Evolutionary conservation across 1,140 invertebrate genomes (phyloP).

Genomic region (Fopius arisanus): DNA sequence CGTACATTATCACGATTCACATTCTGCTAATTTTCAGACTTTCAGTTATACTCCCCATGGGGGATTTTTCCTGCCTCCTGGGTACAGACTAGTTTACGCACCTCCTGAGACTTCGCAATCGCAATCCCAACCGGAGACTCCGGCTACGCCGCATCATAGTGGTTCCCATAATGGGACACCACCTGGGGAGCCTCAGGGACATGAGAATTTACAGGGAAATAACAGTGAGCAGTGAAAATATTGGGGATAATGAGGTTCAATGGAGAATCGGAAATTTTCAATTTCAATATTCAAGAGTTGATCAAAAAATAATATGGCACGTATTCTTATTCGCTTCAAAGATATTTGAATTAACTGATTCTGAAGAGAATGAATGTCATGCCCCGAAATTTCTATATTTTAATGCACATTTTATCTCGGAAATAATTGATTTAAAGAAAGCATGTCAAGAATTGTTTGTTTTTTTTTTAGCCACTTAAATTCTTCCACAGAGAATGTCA

Average conservation of each 20-base stretch:
- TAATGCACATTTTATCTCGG: no score
- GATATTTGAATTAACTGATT: neutral
- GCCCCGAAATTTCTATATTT: no score
- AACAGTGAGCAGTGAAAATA: constrained; percentile 46
- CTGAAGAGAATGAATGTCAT: no score
- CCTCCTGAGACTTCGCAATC: constrained; percentile 51
- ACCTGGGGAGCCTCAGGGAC: constrained; percentile 50
- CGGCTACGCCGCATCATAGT: constrained; percentile 53
- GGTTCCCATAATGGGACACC: constrained; percentile 58
- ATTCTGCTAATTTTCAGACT: constrained; percentile 50
- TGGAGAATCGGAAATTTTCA: neutral
- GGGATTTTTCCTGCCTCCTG: constrained; percentile 58
- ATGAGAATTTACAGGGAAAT: constrained; percentile 35
- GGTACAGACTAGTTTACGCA: constrained; percentile 58
- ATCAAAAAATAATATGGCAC: neutral
- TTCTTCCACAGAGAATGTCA: no score
- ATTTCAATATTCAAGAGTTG: neutral
- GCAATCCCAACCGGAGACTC: constrained; percentile 54
- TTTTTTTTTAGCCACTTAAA: no score
- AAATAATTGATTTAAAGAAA: no score
- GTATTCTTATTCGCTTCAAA: neutral
- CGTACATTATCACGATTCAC: constrained; percentile 55
- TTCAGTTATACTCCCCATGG: constrained; percentile 53
- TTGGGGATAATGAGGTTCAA: neutral
- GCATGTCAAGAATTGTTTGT: no score